A percentile compares a stretch with the other conserved stretches of the same genome.
These are phyloP conservation scores for Liasis olivaceus DNA, from an alignment of 2,797 vertebrate species.

Conservation along the genomic window DNA sequence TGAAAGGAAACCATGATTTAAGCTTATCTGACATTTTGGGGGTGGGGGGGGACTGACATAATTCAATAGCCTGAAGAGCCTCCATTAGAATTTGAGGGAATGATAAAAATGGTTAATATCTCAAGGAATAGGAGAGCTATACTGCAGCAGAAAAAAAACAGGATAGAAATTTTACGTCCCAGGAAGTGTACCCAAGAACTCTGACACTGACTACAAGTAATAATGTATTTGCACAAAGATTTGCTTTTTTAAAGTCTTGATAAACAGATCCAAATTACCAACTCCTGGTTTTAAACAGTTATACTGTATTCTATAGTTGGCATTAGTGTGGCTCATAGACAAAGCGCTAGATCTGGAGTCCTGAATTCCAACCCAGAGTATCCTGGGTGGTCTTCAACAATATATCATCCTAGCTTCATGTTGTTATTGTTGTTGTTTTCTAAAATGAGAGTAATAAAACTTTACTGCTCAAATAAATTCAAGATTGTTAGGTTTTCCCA, in stretches of 20 bases:
- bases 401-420: not conserved
- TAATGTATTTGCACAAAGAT: not conserved
- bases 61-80: not conserved
- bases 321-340: not conserved
- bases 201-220: not conserved
- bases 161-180: not conserved
- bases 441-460: not conserved
- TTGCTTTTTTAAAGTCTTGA: not conserved
- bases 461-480: not conserved
- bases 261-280: not conserved
- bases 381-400: not conserved
- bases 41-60: not conserved
- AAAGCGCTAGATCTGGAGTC: not conserved
- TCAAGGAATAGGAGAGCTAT: slow-evolving; percentile 17
- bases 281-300: not conserved
- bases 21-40: slow-evolving; percentile 19
- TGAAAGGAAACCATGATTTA: slow-evolving; percentile 18
- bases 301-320: not conserved
- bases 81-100: slow-evolving; percentile 12
- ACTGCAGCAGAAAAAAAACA: not conserved
- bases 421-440: not conserved
- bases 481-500: not conserved
- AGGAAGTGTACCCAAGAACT: not conserved
- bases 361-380: not conserved
- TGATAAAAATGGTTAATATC: slow-evolving; percentile 12